Evolutionary conservation across 1,140 invertebrate species (phyloP).

Genomic region (Delia radicum): DNA sequence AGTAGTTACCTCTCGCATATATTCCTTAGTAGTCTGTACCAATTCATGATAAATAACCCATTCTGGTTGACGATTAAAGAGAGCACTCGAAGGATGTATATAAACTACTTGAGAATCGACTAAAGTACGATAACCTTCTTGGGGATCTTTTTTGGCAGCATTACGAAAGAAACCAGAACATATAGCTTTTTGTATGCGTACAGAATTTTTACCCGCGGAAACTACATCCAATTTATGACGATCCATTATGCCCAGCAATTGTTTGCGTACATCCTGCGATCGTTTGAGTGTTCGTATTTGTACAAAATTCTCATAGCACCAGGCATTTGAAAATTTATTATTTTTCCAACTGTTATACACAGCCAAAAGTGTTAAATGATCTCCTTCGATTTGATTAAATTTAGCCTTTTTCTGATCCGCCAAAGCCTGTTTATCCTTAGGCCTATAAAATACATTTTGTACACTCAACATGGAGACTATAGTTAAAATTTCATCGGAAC

Average conservation of each 20-base stretch:
- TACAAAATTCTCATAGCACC: conserved; percentile 99
- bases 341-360: conserved; percentile 99
- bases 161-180: conserved; percentile 99
- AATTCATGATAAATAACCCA: conserved; percentile 99
- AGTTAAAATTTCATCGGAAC: conserved; percentile 97
- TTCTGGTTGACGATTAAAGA: conserved; percentile 98
- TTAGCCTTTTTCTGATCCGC: conserved; percentile 99
- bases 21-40: conserved; percentile 99
- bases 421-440: conserved; percentile 95
- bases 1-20: conserved; percentile 98
- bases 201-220: conserved; percentile 93
- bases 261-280: conserved; percentile 98
- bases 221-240: conserved; percentile 97
- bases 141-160: conserved; percentile 98
- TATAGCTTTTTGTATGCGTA: conserved; percentile 95
- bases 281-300: conserved; percentile 95
- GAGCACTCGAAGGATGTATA: conserved; percentile 96
- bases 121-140: conserved; percentile 96
- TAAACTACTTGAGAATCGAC: conserved; percentile 98
- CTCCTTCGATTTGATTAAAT: conserved; percentile 98
- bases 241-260: conserved; percentile 97
- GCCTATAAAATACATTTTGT: conserved; percentile 97
- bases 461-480: conserved; percentile 99
- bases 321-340: conserved; percentile 98
- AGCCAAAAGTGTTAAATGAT: conserved; percentile 95